Percentiles rank a stretch among this genome's conserved stretches.
phyloP scores from a whole-genome alignment of 2,888 invertebrate genomes.

The Odiellus spinosus region DNA sequence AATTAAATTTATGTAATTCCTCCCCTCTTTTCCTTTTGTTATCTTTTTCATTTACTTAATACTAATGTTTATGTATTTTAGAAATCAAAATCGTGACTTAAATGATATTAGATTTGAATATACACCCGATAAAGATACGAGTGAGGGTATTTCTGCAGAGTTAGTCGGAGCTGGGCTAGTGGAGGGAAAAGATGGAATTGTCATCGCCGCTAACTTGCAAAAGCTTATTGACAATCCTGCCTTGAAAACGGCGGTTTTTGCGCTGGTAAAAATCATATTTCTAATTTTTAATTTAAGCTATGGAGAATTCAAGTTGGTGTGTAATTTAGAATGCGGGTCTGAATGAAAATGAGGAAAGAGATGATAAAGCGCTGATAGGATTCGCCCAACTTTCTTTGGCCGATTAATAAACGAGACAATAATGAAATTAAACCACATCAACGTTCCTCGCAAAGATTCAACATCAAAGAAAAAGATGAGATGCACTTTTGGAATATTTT shows the following conservation, averaged over 20 bases:
- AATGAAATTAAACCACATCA: no score
- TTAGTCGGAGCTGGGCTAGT: conserved; percentile 88
- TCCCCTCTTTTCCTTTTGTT: no score
- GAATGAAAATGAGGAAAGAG: conserved; percentile 50
- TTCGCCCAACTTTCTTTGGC: conserved; percentile 94
- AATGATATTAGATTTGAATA: conserved; percentile 98
- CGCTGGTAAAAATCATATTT: conserved; percentile 44
- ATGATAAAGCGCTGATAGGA: conserved; percentile 87
- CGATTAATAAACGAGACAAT: conserved; percentile 38
- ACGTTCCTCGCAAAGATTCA: no score
- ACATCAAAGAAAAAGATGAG: no score
- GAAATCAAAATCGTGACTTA: conserved; percentile 73
- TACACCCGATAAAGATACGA: conserved; percentile 46
- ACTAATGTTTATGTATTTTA: no score
- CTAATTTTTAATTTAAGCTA: not conserved
- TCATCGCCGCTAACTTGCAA: conserved; percentile 85
- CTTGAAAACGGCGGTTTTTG: conserved; percentile 54
- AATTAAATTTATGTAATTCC: no score
- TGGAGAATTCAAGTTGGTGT: not conserved
- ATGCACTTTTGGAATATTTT: no score
- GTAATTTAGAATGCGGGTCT: conserved; percentile 34
- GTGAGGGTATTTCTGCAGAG: conserved; percentile 80
- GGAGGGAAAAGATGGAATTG: conserved; percentile 71
- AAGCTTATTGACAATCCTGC: conserved; percentile 54
- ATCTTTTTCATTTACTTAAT: no score